Percentiles rank a stretch among this genome's conserved stretches.
Evolutionary conservation across 2,113 vertebrate genomes (phyloP).

Genomic region (crab-eating macaque (Macaca fascicularis)): T2T-MFA8v1.1 NC_088380.1:68683501-68684000

Average conservation of each 20-base stretch:
- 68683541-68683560: neutral
- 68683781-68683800: neutral
- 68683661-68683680: neutral
- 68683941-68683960: neutral
- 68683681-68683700: neutral
- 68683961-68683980: neutral
- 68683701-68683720: neutral
- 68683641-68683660: neutral
- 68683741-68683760: neutral
- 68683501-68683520: neutral
- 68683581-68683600: neutral
- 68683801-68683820: neutral
- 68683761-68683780: neutral
- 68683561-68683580: neutral
- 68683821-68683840: neutral
- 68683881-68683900: neutral
- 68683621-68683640: neutral
- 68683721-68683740: neutral
- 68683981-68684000: neutral
- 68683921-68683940: neutral
- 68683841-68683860: neutral
- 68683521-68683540: neutral
- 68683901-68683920: neutral
- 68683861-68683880: neutral
- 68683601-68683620: neutral